A percentile compares a stretch with the other conserved stretches of the same genome.
Evolutionary conservation across 2,113 vertebrate genomes (phyloP).

Genomic region (Sitta europaea): DNA sequence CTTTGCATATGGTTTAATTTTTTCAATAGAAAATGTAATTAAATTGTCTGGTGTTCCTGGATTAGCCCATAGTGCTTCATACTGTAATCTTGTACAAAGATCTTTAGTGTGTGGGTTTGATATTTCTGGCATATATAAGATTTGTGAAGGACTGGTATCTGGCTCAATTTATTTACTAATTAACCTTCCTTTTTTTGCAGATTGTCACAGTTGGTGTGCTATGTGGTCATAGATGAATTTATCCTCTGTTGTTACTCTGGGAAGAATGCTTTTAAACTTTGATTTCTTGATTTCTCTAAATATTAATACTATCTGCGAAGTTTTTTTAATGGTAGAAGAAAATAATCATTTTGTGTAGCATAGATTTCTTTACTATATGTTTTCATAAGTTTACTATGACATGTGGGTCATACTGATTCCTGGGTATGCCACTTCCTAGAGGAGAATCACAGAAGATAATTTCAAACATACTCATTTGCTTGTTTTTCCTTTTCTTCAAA

Average conservation of each 20-base stretch:
- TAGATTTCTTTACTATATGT: neutral
- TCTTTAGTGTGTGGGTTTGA: neutral
- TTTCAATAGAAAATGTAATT: conserved; percentile 24
- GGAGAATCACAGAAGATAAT: neutral
- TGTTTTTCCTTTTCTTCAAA: neutral
- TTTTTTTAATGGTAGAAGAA: neutral
- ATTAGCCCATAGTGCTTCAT: neutral
- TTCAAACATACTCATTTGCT: neutral
- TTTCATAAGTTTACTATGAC: neutral
- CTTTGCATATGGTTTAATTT: neutral
- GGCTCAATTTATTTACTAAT: neutral
- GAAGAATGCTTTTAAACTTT: neutral
- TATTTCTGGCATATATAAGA: neutral
- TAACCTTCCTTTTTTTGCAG: neutral
- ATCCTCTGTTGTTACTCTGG: neutral
- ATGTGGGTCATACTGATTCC: neutral
- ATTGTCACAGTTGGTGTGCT: neutral
- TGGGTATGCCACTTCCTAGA: neutral
- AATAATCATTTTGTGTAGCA: neutral
- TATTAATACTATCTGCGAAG: neutral
- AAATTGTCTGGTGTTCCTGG: neutral
- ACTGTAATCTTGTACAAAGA: neutral
- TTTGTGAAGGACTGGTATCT: neutral
- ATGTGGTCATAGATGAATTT: neutral
- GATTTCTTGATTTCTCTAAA: neutral